Base-by-base conservation (phyloP, 1,140 invertebrate species). In the Dendroctonus ponderosae region DNA sequence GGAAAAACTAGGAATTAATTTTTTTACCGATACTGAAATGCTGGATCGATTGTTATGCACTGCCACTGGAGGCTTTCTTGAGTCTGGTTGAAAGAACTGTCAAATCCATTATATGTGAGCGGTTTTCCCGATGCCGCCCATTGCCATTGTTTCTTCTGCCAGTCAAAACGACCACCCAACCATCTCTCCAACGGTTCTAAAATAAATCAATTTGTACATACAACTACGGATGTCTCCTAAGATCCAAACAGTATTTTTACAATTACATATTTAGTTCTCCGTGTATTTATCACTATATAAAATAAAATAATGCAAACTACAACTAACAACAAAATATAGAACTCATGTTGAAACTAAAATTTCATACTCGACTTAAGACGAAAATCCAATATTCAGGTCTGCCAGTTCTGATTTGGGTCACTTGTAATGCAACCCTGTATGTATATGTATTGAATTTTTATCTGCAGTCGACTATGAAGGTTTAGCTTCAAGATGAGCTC, bases 131-230 rank as follows among this genome's bases (percentile, higher is more conserved):
- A 84, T 5, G 83, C 81, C 3, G 86, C 88, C 89, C 89, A 91
- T 71, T 86, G 84, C 89, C 89, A 91, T 3, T 81, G 75, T 70
- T 82, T 81, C 63, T 82, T 77, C 40, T 81, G 78, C 84, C 86
- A 88, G 78, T 91, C 86, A 75, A 86, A 91, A 49, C 87, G 85
- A 5, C 88, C 89, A 7, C 88, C 89, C 67, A 91, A 88, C 89
- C 89, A 91, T 70, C 89, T 81, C 67, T 88, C 88, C 2, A 85
- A 76, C 67, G 80, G 82, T 14, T 81, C 88, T 89, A 77, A n/a
- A 78, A 79, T 65, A 51, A 11, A 73, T 62, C 15, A 7, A 12
- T 44, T 51, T 14, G n/a, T 26, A 26, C 41, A 56, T 37, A 63
- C 52, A 51, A 51, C 50, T 8, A 11, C 3, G 15, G 49, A n/a